Evolutionary conservation across 2,888 invertebrate genomes (phyloP), one percentile per base, ranked within the genome.

Genomic region (Nematopogon swammerdamellus): DNA sequence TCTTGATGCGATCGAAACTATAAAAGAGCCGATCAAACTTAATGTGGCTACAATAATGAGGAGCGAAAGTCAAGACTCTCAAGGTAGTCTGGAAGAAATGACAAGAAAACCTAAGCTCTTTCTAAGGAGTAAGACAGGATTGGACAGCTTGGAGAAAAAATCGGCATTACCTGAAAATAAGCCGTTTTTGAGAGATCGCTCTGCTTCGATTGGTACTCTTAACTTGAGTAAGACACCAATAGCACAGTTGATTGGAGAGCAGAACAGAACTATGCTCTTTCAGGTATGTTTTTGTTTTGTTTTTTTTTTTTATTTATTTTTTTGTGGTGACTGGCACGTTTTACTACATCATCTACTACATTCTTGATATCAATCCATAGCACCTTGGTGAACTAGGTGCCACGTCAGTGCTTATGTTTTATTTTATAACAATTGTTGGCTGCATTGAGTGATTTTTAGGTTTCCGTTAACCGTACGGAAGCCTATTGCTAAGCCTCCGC

Each of bases 181-280:
- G 48, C 70, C 70, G 0, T 77, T 73, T 55, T 55, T 74, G 30
- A 72, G 85, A 55, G 83, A 85, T 56, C 72, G 85, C 2, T 84
- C 85, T 0, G 85, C 85, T 1, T 85, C 85, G 0, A 84, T 85
- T 47, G 85, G 85, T 1, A 81, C 82, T 48, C 73, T 85, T 47
- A 72, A 61, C 52, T 57, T 64, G 30, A 77, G 53, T 29, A 54
- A 85, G 64, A 64, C 82, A 46, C 63, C 82, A 45, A 61, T 80
- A 6, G 57, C 79, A 0, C 79, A 80, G 47, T 56, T 80, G 36
- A 72, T 80, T 54, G 77, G 77, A 1, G 92, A 92, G 55, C 91
- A 91, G 60, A 95, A 95, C 70, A 84, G 95, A 45, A 96, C 95
- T 0, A 97, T 97, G 96, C 84, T 97, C 42, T 89, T 97, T 63